Base-by-base conservation (phyloP, 2,113 vertebrate genomes). In the Cololabis saira region DNA sequence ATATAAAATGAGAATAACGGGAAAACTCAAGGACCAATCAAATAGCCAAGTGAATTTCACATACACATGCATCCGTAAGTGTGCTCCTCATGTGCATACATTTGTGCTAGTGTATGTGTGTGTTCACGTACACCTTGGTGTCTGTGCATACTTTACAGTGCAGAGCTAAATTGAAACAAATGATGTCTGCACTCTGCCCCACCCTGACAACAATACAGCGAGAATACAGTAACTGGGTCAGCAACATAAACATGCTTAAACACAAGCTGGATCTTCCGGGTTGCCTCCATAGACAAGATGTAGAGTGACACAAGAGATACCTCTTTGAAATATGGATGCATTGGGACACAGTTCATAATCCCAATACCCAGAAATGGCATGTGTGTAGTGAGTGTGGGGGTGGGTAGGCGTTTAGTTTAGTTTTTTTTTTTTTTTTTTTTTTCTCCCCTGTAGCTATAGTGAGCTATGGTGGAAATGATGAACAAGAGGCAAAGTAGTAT, bases 251-350 rank as follows among this genome's bases (percentile, higher is more conserved):
- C 67, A 83, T 68, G 58, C 76, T 81, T 82, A 77, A 76, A 82
- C 82, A 80, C 27, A 27, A 70, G 66, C 73, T 21, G 54, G 75
- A 83, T 82, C 75, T 68, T 80, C 69, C 62, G 51, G 47, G 63
- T 71, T 85, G 81, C 77, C 61, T 85, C 78, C 71, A 61, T 55
- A 82, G 91, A 93, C 82, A 48, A 85, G 90, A 93, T 90, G 74
- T 55, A 61, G 59, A 81, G 83, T 91, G 91, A 92, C 92, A 92
- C 82, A 58, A 66, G 81, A 82, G 82, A 89, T 83, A 79, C 77
- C 73, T 56, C 74, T 73, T 84, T 93, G 75, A 93, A 93, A 92
- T 89, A 92, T 93, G 83, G 74, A 92, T 92, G 91, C 53, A 72
- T 22, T 75, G 87, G 85, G 89, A 91, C 79, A 66, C 56, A 33